Evolutionary conservation across 2,888 invertebrate genomes (phyloP).

Genomic region (Mactromeris polynyma): DNA sequence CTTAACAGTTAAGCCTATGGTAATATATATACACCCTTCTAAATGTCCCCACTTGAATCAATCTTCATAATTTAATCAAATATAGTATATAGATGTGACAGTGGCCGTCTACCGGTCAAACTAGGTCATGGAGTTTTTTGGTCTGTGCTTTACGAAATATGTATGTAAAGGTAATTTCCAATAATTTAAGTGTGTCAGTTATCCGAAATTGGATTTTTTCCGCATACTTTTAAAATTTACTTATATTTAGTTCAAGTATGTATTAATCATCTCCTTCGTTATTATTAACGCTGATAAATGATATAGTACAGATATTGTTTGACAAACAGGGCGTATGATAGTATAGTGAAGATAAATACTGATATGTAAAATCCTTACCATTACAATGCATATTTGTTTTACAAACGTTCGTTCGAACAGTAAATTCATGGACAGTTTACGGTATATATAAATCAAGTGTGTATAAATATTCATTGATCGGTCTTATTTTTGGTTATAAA

Average conservation of each 20-base stretch:
- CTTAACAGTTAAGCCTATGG: background rate
- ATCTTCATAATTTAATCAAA: background rate
- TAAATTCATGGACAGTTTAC: background rate
- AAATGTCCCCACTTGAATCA: background rate
- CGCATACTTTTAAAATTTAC: too few species aligned
- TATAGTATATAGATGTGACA: background rate
- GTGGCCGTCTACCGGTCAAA: background rate
- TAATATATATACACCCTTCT: background rate
- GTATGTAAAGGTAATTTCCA: too few species aligned
- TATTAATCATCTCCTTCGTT: background rate
- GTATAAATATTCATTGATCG: background rate
- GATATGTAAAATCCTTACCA: background rate
- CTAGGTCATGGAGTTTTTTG: background rate
- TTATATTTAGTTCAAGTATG: background rate
- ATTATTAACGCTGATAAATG: background rate
- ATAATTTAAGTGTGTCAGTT: too few species aligned
- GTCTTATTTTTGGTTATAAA: too few species aligned
- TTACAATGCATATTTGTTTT: background rate
- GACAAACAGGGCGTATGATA: background rate
- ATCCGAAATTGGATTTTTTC: too few species aligned
- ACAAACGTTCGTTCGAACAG: background rate
- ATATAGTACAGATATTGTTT: background rate
- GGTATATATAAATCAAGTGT: background rate
- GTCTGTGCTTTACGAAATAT: too few species aligned
- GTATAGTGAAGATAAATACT: background rate